Evolutionary conservation across 2,888 invertebrate species (phyloP), one percentile per base, ranked within the genome.

Genomic region (Xylota sylvarum): DNA sequence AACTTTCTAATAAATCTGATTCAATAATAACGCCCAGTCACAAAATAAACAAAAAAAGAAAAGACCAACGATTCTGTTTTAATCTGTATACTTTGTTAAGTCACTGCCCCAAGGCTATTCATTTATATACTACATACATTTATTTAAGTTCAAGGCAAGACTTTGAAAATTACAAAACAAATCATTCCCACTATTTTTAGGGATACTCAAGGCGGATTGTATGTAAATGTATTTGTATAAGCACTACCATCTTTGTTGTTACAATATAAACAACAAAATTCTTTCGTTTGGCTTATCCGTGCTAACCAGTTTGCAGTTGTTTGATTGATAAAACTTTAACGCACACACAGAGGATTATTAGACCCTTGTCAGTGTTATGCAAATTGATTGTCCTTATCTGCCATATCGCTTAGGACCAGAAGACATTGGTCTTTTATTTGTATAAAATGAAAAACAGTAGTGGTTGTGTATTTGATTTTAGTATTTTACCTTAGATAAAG

Each of bases 291-390:
- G 43, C 56, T 67, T 65, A 55, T 35, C 27, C 23, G 30, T 17
- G 3, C 12, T 35, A 17, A 46, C 46, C 12, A 58, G 56, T 76
- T 50, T 30, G 46, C 48, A 77, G 56, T 50, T 67, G 58, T 48
- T 67, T 67, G 76, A 67, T 58, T 52, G 65, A 64, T 37, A 74
- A 55, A 76, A 76, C 74, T 65, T 65, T 76, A 55, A 35, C 23
- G 56, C 23, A 23, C 14, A 10, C 10, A 19, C 48, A 23, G 23
- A 23, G 14, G 30, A 46, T 7, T 30, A 46, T 12, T 60, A 32
- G 35, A 64, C 74, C 74, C 43, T 55, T 74, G 19, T 74, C 74
- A 64, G 19, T 64, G 55, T 55, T 74, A 74, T 74, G 74, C 43
- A 74, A 74, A 74, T 74, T 52, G 74, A 74, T 64, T 74, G 43